Evolutionary conservation across 1,140 invertebrate genomes (phyloP).

Genomic region (Periplaneta americana): DNA sequence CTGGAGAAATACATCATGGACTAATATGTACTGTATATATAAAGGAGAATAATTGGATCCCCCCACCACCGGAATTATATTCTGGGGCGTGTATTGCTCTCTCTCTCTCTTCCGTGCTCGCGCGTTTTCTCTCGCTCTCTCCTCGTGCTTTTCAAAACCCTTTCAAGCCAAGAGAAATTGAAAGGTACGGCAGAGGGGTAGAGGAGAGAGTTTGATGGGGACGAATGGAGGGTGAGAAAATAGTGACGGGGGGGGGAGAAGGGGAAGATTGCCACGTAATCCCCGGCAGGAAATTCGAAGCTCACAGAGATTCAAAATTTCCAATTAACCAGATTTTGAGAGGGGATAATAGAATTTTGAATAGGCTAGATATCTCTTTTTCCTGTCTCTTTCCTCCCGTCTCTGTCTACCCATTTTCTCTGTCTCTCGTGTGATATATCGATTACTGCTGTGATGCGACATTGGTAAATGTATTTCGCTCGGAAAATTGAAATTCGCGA

Average conservation of each 20-base stretch:
- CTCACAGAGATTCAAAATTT: slow-evolving; percentile 15
- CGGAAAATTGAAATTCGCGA: not conserved
- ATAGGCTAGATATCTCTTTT: slow-evolving; percentile 1
- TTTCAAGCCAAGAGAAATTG: not conserved
- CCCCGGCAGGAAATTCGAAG: slow-evolving; percentile 14
- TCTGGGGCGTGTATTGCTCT: not conserved
- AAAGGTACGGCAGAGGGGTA: not conserved
- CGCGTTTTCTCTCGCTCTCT: not conserved
- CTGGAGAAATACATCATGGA: not conserved
- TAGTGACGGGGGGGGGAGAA: slow-evolving; percentile 18
- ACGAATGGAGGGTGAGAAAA: slow-evolving; percentile 20
- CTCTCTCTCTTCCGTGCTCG: not conserved
- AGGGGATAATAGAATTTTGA: slow-evolving; percentile 13
- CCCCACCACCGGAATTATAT: not conserved
- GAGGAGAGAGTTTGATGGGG: slow-evolving; percentile 19
- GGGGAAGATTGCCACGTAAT: slow-evolving; percentile 15
- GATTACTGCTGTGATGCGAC: not conserved
- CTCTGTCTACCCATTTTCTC: not conserved
- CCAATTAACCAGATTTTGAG: slow-evolving; percentile 14
- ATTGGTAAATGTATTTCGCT: not conserved
- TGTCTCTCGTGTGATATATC: not conserved
- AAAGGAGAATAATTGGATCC: not conserved
- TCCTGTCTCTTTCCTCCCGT: not conserved
- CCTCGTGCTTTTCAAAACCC: slow-evolving; percentile 1
- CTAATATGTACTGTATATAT: not conserved